These are phyloP conservation scores for Pantherophis guttatus DNA, from an alignment of 2,113 vertebrate genomes.

Conservation along the genomic window DNA sequence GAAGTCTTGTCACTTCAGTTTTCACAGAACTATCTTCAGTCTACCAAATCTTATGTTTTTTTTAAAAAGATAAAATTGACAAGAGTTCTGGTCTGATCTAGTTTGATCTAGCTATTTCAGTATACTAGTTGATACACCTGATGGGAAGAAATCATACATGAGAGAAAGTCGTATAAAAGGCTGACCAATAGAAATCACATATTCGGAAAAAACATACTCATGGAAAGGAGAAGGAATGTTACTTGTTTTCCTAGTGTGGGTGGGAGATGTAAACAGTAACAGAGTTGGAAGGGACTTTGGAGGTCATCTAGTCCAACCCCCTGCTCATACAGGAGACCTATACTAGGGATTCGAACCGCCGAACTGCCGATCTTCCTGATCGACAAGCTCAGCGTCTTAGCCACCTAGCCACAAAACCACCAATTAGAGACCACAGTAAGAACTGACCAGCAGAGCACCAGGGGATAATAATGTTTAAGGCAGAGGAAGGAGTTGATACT, in stretches of 20 bases:
- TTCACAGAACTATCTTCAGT: background rate
- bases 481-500: background rate
- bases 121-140: background rate
- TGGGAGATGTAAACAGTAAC: background rate
- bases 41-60: background rate
- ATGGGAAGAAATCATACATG: background rate
- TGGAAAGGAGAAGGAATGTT: background rate
- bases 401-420: background rate
- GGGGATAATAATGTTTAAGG: background rate
- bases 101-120: background rate
- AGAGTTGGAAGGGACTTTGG: too few species aligned
- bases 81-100: background rate
- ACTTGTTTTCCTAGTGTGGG: background rate
- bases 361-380: too few species aligned
- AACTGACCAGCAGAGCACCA: background rate
- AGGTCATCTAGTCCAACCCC: too few species aligned
- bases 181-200: background rate
- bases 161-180: background rate
- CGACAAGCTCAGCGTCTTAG: too few species aligned
- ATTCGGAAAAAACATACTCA: background rate
- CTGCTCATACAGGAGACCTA: too few species aligned
- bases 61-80: background rate
- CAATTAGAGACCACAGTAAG: background rate
- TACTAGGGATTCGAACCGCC: too few species aligned
- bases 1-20: background rate